Percentiles rank a stretch among this genome's conserved stretches.
Conservation (phyloP, 2,113 vertebrate species). For the Aegithalos caudatus region DNA sequence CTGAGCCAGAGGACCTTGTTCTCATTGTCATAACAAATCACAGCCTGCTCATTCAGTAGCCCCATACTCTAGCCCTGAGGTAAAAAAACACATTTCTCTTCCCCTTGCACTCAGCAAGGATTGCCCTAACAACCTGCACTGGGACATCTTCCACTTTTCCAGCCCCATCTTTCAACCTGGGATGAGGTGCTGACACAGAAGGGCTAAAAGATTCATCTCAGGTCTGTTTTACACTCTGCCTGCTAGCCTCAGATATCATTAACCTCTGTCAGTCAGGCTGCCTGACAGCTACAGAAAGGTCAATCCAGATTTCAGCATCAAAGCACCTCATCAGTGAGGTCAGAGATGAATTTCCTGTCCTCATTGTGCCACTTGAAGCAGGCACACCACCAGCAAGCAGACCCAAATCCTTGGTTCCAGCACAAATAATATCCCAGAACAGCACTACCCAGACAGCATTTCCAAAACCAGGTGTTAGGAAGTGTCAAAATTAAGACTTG, state of each 20-base stretch:
- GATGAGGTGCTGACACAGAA: not conserved
- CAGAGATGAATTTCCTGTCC: not conserved
- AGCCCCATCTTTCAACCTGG: not conserved
- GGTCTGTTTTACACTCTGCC: not conserved
- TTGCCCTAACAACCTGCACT: not conserved
- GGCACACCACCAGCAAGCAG: not conserved
- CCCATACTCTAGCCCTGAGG: not conserved
- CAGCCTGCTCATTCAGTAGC: not conserved
- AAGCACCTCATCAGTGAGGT: not conserved
- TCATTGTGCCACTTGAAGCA: not conserved
- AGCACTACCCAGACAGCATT: not conserved
- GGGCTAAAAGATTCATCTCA: not conserved
- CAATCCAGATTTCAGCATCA: not conserved
- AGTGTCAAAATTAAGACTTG: not conserved
- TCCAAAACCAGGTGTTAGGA: not conserved
- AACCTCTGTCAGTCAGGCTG: not conserved
- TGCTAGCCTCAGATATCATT: not conserved
- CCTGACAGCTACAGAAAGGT: not conserved
- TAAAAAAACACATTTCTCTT: accelerated
- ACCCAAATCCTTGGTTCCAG: not conserved
- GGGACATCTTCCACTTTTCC: not conserved
- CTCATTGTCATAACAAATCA: not conserved
- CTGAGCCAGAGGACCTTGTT: not conserved
- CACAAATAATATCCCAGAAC: not conserved
- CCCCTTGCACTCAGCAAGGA: not conserved